Percentiles rank a stretch among this genome's conserved stretches.
Evolutionary conservation across 2,113 vertebrate species (phyloP).

Genomic region (Rissa tridactyla): DNA sequence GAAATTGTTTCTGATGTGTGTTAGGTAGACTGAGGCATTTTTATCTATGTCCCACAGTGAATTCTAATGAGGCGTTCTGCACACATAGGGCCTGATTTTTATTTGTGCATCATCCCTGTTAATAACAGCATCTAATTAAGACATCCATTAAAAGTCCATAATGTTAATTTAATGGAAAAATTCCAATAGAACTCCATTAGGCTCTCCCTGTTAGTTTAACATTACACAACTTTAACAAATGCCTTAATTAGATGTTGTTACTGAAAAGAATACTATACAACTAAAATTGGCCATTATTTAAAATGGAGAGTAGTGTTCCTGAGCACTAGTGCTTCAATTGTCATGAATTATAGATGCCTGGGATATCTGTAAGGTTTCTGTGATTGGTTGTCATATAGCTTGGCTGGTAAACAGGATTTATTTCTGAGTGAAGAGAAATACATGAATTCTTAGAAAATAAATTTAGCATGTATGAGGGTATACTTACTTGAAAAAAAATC

Average conservation of each 20-base stretch:
- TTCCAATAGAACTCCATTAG: conserved; percentile 48
- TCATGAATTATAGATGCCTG: not conserved
- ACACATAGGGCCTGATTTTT: conserved; percentile 49
- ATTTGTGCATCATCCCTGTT: conserved; percentile 61
- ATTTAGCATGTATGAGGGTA: not conserved
- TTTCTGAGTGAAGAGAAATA: not conserved
- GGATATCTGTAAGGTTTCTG: not conserved
- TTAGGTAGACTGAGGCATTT: conserved; percentile 50
- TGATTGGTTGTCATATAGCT: not conserved
- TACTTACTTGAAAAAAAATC: not conserved
- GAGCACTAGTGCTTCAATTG: not conserved
- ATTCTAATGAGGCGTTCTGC: conserved; percentile 47
- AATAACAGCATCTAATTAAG: conserved; percentile 73
- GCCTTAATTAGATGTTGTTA: conserved; percentile 56
- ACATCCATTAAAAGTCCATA: conserved; percentile 59
- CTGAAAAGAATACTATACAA: conserved; percentile 29
- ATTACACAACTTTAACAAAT: conserved; percentile 61
- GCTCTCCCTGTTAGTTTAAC: conserved; percentile 58
- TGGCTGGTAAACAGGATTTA: not conserved
- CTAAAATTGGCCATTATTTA: conserved; percentile 47
- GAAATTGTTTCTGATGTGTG: not conserved
- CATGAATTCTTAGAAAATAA: not conserved
- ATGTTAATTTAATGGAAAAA: conserved; percentile 67
- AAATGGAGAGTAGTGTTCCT: not conserved
- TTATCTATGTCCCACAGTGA: conserved; percentile 15